Percentiles rank a stretch among this genome's conserved stretches.
These are phyloP conservation scores for Calephelis virginiensis DNA, from an alignment of 1,140 invertebrate genomes.

Conservation along the genomic window DNA sequence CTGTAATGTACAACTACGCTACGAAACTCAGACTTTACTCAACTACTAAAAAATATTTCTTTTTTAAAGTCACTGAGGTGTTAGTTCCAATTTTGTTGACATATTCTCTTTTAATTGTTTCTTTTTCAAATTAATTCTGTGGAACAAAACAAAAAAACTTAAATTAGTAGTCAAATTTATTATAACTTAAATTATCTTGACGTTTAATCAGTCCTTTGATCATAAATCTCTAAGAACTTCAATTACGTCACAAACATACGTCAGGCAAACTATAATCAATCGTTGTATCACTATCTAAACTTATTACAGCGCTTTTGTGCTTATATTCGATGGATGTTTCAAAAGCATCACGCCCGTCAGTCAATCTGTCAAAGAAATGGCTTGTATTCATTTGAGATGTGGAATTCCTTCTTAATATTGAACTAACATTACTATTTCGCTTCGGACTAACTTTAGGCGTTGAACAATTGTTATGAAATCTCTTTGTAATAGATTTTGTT, in stretches of 20 bases:
- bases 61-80: no score
- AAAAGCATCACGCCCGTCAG: conserved; percentile 63
- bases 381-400: conserved; percentile 51
- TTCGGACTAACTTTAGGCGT: conserved; percentile 60
- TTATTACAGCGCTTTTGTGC: conserved; percentile 39
- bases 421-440: conserved; percentile 30
- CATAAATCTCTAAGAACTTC: neutral
- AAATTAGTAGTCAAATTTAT: no score
- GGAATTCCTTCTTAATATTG: conserved; percentile 22
- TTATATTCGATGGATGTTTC: conserved; percentile 68
- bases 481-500: conserved; percentile 37
- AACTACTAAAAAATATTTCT: no score
- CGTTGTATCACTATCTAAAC: conserved; percentile 42
- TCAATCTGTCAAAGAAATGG: conserved; percentile 72
- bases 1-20: no score
- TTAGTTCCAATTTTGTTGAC: no score
- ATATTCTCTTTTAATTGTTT: no score
- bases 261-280: conserved; percentile 56
- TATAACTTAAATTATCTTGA: no score
- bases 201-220: no score
- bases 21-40: no score
- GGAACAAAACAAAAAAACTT: no score
- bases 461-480: conserved; percentile 53
- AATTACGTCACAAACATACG: conserved; percentile 34
- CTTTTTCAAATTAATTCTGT: no score